Base-by-base conservation (phyloP, 1,140 invertebrate genomes). In the Drosophila micromelanica region DNA sequence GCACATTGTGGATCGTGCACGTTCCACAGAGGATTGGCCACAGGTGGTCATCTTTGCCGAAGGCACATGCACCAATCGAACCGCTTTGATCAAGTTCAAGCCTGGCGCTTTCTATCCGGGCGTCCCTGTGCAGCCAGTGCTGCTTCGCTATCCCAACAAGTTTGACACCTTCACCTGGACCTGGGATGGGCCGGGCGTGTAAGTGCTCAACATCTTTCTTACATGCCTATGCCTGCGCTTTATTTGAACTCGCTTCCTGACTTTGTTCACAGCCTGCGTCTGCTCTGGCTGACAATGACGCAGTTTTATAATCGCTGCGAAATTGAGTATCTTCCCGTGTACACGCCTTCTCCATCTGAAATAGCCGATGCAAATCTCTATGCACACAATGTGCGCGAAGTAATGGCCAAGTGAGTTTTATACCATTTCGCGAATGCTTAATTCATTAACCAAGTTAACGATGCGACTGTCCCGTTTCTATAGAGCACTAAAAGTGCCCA, bases 131-230 rank as follows among this genome's bases (percentile, higher is more conserved):
- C 98, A 99, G 91, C 98, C 98, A 1, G 97, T 99, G 6, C 96
- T 97, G 73, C 95, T 99, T 52, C 94, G 96, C 55, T 99, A 99
- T 92, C 97, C 97, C 0, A 99, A 99, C 90, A 96, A 96, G 90
- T 93, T 96, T 78, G 97, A 99, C 90, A 98, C 97, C 3, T 95
- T 98, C 40, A 98, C 98, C 0, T 99, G 98, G 98, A 99, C 98
- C 4, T 99, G 98, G 98, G 97, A 98, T 93, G 98, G 98, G 62
- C 97, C 98, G 70, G 96, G 96, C 93, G 97, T 97, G 97, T 98
- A 94, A 96, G 97, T 96, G 30, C 3, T 1, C 8, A 20, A 20
- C 9, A 46, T 5, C 11, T 23, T 20, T 40, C 2, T 3, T 3
- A 35, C 32, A 35, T 35, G 7, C 8, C 2, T 2, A 35, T 35